Evolutionary conservation across 2,113 vertebrate species (phyloP), one percentile per base, ranked within the genome.

Genomic region (Illadopsis cleaveri): DNA sequence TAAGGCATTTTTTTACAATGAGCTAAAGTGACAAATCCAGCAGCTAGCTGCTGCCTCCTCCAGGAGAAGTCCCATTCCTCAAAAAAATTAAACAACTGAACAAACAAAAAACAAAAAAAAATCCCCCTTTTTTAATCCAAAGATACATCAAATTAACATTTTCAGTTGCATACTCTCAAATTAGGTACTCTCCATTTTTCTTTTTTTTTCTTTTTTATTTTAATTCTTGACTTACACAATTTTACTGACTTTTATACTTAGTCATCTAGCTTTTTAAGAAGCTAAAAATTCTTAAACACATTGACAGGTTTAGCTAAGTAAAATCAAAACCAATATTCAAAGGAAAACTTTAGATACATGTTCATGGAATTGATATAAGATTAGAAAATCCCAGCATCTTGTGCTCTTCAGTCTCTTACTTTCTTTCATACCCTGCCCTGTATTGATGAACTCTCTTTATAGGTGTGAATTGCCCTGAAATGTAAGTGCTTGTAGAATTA

Each of bases 121-220:
- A 37, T 17, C 2, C 1, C 1, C 2, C 53, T 58, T 86, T 81
- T 12, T 7, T 80, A 6, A 57, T 53, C 7, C 4, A 31, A 65
- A 86, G 11, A 3, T 48, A 56, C 28, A 9, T 15, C 31, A 12
- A 73, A 57, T 70, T 57, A 47, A 53, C n/a, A 61, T 60, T 35
- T 38, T 86, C 6, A 86, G 28, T 17, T 78, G 3, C 25, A 37
- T 22, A 23, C 3, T 40, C 21, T 70, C 22, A 84, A 78, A 65
- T 11, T 25, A 44, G 9, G 0, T 21, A 13, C 4, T 37, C 5
- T 56, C 3, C 4, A 2, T n/a, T 35, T 82, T 31, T 45, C 2
- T 24, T 33, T 6, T 44, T 44, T 58, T 48, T 37, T 15, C 4
- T 19, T 8, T 12, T 51, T 30, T 16, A 4, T 44, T 25, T 42